Evolutionary conservation across 2,888 invertebrate genomes (phyloP), one percentile per base, ranked within the genome.

Genomic region (Eupelmus urozonus): DNA sequence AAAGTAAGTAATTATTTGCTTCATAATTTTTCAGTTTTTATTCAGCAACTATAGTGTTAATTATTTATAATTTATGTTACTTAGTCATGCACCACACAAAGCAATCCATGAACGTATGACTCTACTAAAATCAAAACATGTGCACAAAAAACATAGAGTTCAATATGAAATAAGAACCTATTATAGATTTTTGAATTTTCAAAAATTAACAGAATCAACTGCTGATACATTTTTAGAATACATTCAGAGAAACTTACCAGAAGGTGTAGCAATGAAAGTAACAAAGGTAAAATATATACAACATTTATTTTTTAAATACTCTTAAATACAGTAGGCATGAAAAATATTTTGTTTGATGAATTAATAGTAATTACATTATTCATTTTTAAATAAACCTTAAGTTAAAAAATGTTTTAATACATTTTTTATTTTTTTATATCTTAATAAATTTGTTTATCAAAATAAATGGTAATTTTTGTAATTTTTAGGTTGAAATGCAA

Each of bases 91-190:
- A 29, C 92, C 94, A 53, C 91, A 92, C 65, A 96, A 95, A 91
- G 92, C 96, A 1, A 91, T 93, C 76, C 94, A 96, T 84, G 93
- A 95, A 82, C 92, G 96, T 71, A 93, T 94, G 86, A 96, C 96
- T 0, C 91, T 98, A 11, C 91, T 98, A 4, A 96, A 96, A 88
- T 96, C 96, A 59, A 96, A 96, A 45, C 96, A 96, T 88, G 95
- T 97, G 83, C 94, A 95, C 88, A 97, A 97, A 89, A 98, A 98
- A 86, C 97, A 98, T 90, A 93, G 94, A 87, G 97, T 97, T 0
- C 98, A 99, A 87, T 99, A 99, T 90, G 99, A 99, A 91, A 93
- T 95, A 20, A 92, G 99, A 83, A 99, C 99, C 2, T 96, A 98
- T 90, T 98, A 95, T 89, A 93, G 95, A 80, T 95, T 95, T 85